Conservation (phyloP, 1,140 invertebrate genomes). For the Sinella curviseta region DNA sequence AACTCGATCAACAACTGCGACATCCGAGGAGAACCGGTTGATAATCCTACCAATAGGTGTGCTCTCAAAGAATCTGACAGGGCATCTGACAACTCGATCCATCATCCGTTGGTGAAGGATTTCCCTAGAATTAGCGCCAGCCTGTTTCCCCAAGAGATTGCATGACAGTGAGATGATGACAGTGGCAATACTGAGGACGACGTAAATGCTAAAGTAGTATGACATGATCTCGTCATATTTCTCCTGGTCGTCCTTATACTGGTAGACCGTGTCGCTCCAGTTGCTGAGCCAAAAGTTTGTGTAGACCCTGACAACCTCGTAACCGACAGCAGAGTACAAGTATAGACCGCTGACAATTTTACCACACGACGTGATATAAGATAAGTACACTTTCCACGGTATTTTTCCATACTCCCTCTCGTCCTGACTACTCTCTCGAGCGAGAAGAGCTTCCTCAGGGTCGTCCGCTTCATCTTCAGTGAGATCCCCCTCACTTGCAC, state of each 20-base stretch:
- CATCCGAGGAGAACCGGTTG: slow-evolving; percentile 61
- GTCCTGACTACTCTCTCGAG: slow-evolving; percentile 53
- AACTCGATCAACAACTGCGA: slow-evolving; percentile 61
- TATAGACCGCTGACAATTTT: slow-evolving; percentile 59
- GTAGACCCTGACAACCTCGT: slow-evolving; percentile 62
- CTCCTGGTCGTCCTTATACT: slow-evolving; percentile 29
- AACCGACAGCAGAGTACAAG: slow-evolving; percentile 61
- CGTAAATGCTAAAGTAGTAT: slow-evolving; percentile 63
- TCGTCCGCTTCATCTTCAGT: slow-evolving; percentile 56
- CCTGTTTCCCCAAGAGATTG: slow-evolving; percentile 55
- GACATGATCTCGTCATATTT: slow-evolving; percentile 47
- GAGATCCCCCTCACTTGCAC: slow-evolving; percentile 55
- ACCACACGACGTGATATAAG: slow-evolving; percentile 67
- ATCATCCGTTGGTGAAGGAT: slow-evolving; percentile 53
- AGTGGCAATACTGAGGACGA: slow-evolving; percentile 60
- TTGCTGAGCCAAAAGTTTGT: slow-evolving; percentile 66
- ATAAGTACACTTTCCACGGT: slow-evolving; percentile 62
- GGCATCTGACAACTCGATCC: slow-evolving; percentile 51
- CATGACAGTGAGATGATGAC: slow-evolving; percentile 63
- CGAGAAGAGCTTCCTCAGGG: slow-evolving; percentile 36
- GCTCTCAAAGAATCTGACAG: slow-evolving; percentile 58
- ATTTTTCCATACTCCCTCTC: slow-evolving; percentile 67
- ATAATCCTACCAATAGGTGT: slow-evolving; percentile 61
- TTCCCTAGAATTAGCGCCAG: slow-evolving; percentile 51
- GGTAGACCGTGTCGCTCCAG: slow-evolving; percentile 58